Conservation (phyloP, 2,113 vertebrate species). For the Oncorhynchus masou region DNA sequence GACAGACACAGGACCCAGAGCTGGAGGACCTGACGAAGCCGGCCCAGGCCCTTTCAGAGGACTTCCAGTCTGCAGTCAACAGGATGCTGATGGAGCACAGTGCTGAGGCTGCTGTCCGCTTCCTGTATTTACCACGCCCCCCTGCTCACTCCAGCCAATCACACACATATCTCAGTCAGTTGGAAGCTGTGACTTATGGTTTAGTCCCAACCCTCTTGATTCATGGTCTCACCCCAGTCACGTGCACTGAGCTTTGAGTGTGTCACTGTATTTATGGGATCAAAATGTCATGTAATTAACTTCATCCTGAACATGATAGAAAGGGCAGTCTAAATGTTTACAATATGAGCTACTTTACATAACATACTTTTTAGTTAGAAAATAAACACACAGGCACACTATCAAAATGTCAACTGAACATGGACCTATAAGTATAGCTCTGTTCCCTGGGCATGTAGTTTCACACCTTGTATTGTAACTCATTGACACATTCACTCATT, state of each 20-base stretch:
- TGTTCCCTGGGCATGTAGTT: background rate
- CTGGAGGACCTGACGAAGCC: background rate
- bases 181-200: conserved; percentile 76
- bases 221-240: conserved; percentile 86
- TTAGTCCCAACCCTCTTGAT: conserved; percentile 85
- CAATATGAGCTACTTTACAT: background rate
- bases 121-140: conserved; percentile 85
- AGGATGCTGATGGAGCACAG: conserved; percentile 65
- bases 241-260: conserved; percentile 86
- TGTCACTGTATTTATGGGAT: background rate
- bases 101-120: conserved; percentile 76
- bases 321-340: background rate
- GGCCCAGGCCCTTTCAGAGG: conserved; percentile 34
- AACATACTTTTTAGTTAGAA: background rate
- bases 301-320: background rate
- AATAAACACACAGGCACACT: background rate
- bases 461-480: background rate
- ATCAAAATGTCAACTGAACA: no score
- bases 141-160: conserved; percentile 70
- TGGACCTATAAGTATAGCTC: background rate
- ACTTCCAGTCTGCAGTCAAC: conserved; percentile 69
- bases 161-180: conserved; percentile 75
- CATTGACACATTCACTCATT: background rate
- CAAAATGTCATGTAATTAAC: background rate
- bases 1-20: background rate